phyloP scores from a whole-genome alignment of 1,140 invertebrate species.

The Drosophila kanapiae region DNA sequence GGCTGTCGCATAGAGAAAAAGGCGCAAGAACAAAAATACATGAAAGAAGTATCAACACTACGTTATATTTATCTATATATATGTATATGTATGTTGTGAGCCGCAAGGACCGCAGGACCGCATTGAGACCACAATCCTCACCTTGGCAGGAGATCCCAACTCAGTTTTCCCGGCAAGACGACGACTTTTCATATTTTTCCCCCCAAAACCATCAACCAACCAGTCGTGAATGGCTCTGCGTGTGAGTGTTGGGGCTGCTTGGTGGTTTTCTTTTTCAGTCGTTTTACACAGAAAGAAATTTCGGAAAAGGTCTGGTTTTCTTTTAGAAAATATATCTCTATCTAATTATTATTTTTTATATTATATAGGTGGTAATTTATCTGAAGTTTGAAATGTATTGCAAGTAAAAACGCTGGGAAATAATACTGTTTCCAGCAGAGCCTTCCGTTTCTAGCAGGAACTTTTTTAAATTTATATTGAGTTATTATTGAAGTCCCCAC shows the following conservation, averaged over 20 bases:
- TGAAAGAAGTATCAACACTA: slow-evolving; percentile 1
- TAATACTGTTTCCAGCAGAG: too few species aligned
- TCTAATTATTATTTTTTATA: too few species aligned
- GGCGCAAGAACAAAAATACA: slow-evolving; percentile 11
- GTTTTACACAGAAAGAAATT: slow-evolving; percentile 3
- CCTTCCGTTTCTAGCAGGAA: too few species aligned
- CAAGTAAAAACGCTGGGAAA: too few species aligned
- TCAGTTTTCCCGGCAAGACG: slow-evolving; percentile 55
- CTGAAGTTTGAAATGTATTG: too few species aligned
- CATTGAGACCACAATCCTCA: slow-evolving; percentile 59
- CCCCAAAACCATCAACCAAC: slow-evolving; percentile 38
- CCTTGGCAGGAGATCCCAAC: slow-evolving; percentile 49
- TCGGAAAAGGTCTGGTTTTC: not conserved
- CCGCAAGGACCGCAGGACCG: slow-evolving; percentile 54
- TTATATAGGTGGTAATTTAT: too few species aligned
- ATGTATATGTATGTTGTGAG: slow-evolving; percentile 15
- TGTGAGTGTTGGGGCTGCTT: slow-evolving; percentile 12
- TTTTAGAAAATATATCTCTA: not conserved
- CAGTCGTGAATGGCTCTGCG: slow-evolving; percentile 36
- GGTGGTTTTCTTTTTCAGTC: slow-evolving; percentile 23
- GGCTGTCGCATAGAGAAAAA: slow-evolving; percentile 57
- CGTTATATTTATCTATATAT: not conserved
- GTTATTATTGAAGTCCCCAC: not conserved
- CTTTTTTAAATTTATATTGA: too few species aligned
- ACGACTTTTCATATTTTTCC: slow-evolving; percentile 76